A percentile compares a stretch with the other conserved stretches of the same genome.
phyloP scores from a whole-genome alignment of 2,113 vertebrate species.

The Hippopotamus amphibius region DNA sequence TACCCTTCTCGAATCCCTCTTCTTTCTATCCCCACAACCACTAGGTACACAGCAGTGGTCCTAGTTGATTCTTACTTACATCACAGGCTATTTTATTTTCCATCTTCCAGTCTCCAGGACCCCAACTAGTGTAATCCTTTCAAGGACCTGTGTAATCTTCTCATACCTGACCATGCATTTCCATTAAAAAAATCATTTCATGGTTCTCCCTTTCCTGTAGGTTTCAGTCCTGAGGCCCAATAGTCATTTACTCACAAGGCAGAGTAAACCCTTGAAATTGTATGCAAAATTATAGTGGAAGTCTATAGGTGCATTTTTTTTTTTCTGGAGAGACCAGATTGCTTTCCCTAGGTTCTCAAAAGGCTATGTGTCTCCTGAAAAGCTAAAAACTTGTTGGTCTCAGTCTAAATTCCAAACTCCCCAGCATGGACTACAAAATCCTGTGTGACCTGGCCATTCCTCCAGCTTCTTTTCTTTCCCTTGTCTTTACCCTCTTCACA shows the following conservation, averaged over 20 bases:
- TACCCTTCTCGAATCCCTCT: neutral
- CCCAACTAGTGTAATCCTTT: neutral
- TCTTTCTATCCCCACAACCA: neutral
- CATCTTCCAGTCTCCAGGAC: neutral
- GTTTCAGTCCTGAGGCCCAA: neutral
- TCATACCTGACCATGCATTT: neutral
- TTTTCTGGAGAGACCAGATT: neutral
- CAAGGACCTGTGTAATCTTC: neutral
- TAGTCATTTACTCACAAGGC: neutral
- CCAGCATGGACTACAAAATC: neutral
- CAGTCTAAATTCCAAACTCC: constrained; percentile 3
- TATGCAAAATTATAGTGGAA: neutral
- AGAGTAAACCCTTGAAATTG: neutral
- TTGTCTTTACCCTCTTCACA: neutral
- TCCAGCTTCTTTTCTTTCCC: neutral
- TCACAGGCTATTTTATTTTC: constrained; percentile 40
- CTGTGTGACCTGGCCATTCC: neutral
- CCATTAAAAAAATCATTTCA: neutral
- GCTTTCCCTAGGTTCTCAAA: neutral
- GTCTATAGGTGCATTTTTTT: neutral
- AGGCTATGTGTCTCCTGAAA: neutral
- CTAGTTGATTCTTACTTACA: neutral
- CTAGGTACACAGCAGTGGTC: neutral
- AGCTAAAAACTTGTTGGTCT: neutral
- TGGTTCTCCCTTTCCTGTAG: neutral